Evolutionary conservation across 2,113 vertebrate species (phyloP), one percentile per base, ranked within the genome.

Genomic region (Campylomormyrus numenius): DNA sequence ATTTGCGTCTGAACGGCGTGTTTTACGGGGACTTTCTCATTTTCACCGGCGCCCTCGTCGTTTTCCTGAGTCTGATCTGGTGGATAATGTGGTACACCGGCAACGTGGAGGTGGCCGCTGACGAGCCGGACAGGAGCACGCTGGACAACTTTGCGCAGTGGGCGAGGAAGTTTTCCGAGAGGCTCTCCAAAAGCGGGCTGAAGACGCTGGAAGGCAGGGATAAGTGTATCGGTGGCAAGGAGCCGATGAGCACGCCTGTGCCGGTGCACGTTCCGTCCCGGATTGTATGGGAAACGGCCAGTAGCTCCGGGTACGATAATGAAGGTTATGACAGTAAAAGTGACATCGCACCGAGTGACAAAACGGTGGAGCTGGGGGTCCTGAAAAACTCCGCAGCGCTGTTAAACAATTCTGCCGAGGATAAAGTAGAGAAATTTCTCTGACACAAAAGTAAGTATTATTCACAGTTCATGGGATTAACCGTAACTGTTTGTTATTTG

Each of bases 1-100:
- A 96, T 62, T 90, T 95, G 88, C 92, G 88, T 0, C 0, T 93
- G 35, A 49, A 93, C 50, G 95, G 95, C 1, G 94, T 91, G 77
- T 96, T 94, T 89, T 96, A 96, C 15, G 96, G 96, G 3, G 96
- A 97, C 90, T 97, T 96, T 87, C 93, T 97, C 19, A 94, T 97
- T 90, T 96, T 95, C 92, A 96, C 95, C 19, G 96, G 96, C 19
- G 91, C 96, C 0, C 2, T 96, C 49, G 77, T 96, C 0, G 93
- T 97, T 10, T 96, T 94, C 89, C 49, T 96, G 85, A 96, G 96
- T 70, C 50, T 96, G 50, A 46, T 95, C 24, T 96, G 95, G 95
- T 97, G 96, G 96, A 83, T 95, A 0, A 35, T 96, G 89, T 97
- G 96, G 96, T 96, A 96, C 93, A 92, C 94, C 0, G 95, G 93